Evolutionary conservation across 2,888 invertebrate genomes (phyloP), one percentile per base, ranked within the genome.

Genomic region (Amphimallon solstitiale): DNA sequence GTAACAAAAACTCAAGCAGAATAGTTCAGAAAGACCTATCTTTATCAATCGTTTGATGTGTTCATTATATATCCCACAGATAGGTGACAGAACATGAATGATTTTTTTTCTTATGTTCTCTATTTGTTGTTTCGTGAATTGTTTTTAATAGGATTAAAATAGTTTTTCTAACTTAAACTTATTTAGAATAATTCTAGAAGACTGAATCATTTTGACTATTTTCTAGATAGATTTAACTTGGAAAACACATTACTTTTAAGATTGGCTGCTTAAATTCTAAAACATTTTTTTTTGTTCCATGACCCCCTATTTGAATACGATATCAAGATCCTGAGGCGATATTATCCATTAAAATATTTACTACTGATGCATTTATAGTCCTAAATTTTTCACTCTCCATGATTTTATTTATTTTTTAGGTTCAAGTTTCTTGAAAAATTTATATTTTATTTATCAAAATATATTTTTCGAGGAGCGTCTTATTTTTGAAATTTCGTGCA

Each of bases 401-500:
- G 29, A 29, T 29, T 29, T 29, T 29, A 1, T 29, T 29, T 29
- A 7, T 29, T 29, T 1, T 29, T 29, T 29, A 9, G 29, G 6
- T 29, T 2, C 5, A 1, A 29, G 9, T 29, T 29, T 29, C 5
- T 29, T 29, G 5, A 29, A 2, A 23, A 29, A 5, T 7, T 7
- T 29, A 29, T 29, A 29, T 29, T 5, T 29, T 7, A 9, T 19
- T 63, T 67, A 59, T 67, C 60, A 65, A 61, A 68, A 14, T 40
- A 14, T 14, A 14, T 40, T 40, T 14, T 19, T 45, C 10, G 0
- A 17, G 9, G 19, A 17, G 10, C 10, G 15, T 1, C 15, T 10
- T 7, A 10, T 10, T 45, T 19, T 45, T 7, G 19, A 45, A 45
- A 10, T 52, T 66, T 63, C 70, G 77, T 77, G 76, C 77, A 78